A percentile compares a stretch with the other conserved stretches of the same genome.
Evolutionary conservation across 1,140 invertebrate species (phyloP).

Genomic region (Papilio machaon): DNA sequence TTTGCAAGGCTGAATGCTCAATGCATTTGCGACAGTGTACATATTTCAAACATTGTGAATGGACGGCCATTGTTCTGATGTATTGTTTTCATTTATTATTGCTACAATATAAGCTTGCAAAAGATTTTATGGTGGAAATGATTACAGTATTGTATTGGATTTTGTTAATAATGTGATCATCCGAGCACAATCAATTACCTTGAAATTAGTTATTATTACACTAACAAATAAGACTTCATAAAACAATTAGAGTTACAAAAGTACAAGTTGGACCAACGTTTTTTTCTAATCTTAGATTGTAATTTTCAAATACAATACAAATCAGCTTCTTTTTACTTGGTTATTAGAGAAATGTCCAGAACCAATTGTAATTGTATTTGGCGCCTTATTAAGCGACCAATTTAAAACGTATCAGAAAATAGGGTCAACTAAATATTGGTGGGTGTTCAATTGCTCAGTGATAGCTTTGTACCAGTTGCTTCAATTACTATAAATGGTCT

Average conservation of each 20-base stretch:
- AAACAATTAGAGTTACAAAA: not conserved
- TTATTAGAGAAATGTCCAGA: not conserved
- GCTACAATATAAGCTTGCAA: constrained; percentile 23
- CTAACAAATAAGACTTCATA: not conserved
- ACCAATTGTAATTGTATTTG: not conserved
- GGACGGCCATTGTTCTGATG: constrained; percentile 9
- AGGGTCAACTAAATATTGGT: constrained; percentile 21
- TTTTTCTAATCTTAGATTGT: not conserved
- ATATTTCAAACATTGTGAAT: constrained; percentile 11
- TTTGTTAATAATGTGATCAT: constrained; percentile 5
- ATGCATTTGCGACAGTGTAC: constrained; percentile 10
- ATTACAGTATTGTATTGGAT: constrained; percentile 7
- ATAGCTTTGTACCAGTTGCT: not conserved
- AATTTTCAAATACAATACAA: no score
- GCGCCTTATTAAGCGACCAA: not conserved
- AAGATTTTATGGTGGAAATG: constrained; percentile 17
- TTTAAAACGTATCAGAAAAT: constrained; percentile 22
- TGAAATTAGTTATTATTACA: not conserved
- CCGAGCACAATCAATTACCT: not conserved
- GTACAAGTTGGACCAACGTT: not conserved
- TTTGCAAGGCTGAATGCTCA: constrained; percentile 10
- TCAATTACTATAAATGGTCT: constrained; percentile 1
- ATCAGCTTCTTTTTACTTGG: not conserved
- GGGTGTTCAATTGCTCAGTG: constrained; percentile 15
- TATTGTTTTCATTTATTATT: constrained; percentile 16